Base-by-base conservation (phyloP, 2,797 vertebrate genomes). In the Cyprinella venusta region DNA sequence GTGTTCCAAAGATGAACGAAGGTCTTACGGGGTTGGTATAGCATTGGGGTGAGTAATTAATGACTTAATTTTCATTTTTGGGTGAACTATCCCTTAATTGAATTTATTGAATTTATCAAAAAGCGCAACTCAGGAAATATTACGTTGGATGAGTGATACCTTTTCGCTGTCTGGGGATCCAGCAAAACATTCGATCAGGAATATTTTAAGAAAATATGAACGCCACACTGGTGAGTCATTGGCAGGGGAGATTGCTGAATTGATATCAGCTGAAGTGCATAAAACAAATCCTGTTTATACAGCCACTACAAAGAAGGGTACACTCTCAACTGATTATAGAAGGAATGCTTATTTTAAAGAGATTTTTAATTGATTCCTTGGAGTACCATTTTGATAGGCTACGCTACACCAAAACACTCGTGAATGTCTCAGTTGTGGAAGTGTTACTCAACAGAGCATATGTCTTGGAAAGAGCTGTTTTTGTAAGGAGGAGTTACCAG, bases 281-380 rank as follows among this genome's bases (percentile, higher is more conserved):
- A n/a, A 64, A 65, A 50, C 24, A 48, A 48, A 65, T 65, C 42
- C 26, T 50, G 38, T 33, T 64, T 48, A 21, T 21, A 50, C 59
- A 78, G 76, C 24, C 24, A 77, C 59, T 77, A 10, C 40, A 48
- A 77, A 77, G 15, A 40, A 54, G 4, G 75, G 79, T 4, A 50
- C 18, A 0, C 75, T 76, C 30, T 81, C 24, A 42, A 87, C 82
- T 67, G 69, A 87, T 16, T 36, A 79, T 12, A 81, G 42, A 38
- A 7, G 24, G 16, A 82, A 69, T 36, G 50, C n/a, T 18, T 70
- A 82, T 76, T 84, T 82, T 74, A 76, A 74, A 78, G 61, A 79
- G 38, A 36, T 79, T 79, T 84, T 82, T 85, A 40, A 80, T 85
- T 67, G 77, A 85, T n/a, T 76, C 77, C 8, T 36, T 82, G 18